Evolutionary conservation across 2,797 vertebrate genomes (phyloP).

Genomic region (Karalla daura): DNA sequence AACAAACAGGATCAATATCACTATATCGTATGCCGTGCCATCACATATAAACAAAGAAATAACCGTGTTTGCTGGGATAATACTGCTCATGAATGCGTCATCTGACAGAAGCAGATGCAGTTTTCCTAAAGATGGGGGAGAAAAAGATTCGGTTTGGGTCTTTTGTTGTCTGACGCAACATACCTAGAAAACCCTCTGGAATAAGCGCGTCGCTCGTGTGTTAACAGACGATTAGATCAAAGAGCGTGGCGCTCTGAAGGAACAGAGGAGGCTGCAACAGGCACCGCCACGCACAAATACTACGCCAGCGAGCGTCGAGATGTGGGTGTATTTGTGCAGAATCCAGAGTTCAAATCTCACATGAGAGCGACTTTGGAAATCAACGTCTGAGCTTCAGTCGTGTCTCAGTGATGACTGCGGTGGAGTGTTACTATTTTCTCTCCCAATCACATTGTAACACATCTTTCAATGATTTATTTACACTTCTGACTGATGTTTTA

Average conservation of each 20-base stretch:
- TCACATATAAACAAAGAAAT: slow-evolving; percentile 4
- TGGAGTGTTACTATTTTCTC: background rate
- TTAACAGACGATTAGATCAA: slow-evolving; percentile 40
- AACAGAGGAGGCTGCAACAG: slow-evolving; percentile 33
- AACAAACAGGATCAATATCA: background rate
- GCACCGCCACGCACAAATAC: slow-evolving; percentile 31
- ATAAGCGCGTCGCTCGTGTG: slow-evolving; percentile 29
- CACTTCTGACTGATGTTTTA: background rate
- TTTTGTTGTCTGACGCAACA: slow-evolving; percentile 5
- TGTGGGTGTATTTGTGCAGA: slow-evolving; percentile 36
- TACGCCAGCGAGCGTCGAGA: slow-evolving; percentile 17
- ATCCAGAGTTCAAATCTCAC: slow-evolving; percentile 16
- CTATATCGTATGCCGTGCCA: background rate
- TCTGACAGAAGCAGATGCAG: background rate
- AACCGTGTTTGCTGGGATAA: background rate
- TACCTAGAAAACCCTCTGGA: background rate
- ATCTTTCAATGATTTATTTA: background rate
- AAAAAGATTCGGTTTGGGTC: background rate
- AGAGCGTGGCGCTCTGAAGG: slow-evolving; percentile 49
- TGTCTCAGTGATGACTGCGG: background rate
- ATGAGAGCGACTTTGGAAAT: slow-evolving; percentile 17
- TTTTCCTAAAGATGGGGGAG: slow-evolving; percentile 9
- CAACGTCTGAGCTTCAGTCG: background rate
- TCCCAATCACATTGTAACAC: background rate
- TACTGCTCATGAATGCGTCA: slow-evolving; percentile 6